Evolutionary conservation across 2,888 invertebrate species (phyloP).

Genomic region (Leptopterna dolabrata): DNA sequence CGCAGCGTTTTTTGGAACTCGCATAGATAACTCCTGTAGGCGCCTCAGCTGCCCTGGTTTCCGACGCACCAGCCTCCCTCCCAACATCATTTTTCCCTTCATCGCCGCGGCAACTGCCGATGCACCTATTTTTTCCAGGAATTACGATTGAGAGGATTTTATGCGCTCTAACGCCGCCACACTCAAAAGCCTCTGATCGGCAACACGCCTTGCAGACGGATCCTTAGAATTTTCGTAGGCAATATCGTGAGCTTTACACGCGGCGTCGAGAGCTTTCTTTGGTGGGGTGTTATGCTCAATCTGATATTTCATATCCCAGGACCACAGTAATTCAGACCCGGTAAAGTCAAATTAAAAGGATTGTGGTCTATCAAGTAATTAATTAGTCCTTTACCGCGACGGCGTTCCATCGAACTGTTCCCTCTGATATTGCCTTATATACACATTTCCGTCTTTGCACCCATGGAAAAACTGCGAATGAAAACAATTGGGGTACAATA

Average conservation of each 20-base stretch:
- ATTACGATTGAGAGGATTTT: background rate
- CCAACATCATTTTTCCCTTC: background rate
- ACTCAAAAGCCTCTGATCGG: background rate
- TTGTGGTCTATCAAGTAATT: background rate
- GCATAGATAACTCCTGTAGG: background rate
- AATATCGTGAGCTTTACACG: background rate
- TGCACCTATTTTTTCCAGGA: background rate
- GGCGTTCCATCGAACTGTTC: background rate
- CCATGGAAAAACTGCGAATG: background rate
- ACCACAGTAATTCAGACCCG: background rate
- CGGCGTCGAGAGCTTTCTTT: background rate
- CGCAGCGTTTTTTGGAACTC: too few species aligned
- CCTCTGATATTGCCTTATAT: background rate
- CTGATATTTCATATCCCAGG: background rate
- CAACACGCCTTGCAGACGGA: background rate
- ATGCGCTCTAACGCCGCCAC: background rate
- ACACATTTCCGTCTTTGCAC: too few species aligned
- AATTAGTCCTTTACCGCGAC: background rate
- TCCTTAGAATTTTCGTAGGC: background rate
- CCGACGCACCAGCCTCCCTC: background rate
- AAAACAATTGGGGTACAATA: background rate
- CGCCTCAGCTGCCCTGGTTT: background rate
- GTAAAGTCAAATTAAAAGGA: background rate
- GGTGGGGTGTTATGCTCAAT: background rate
- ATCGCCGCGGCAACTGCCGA: background rate